Evolutionary conservation across 1,140 invertebrate genomes (phyloP).

Genomic region (Grapholita molesta): DNA sequence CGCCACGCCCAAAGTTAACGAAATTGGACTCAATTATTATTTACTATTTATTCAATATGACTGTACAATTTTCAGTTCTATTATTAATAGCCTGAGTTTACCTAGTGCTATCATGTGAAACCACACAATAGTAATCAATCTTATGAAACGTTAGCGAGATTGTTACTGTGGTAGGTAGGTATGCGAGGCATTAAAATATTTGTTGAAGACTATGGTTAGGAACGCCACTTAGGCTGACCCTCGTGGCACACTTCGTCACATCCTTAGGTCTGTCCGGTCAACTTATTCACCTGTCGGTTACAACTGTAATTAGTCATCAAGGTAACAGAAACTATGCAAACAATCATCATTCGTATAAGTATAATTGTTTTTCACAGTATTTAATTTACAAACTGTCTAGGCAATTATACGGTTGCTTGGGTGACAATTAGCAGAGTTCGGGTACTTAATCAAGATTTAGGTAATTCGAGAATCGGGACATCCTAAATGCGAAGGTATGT

Average conservation of each 20-base stretch:
- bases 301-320: neutral
- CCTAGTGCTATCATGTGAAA: neutral
- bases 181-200: too few species aligned
- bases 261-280: neutral
- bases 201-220: too few species aligned
- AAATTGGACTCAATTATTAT: neutral
- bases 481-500: neutral
- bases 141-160: too few species aligned
- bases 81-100: too few species aligned
- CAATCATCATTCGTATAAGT: neutral
- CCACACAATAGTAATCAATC: too few species aligned
- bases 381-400: neutral
- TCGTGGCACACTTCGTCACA: neutral
- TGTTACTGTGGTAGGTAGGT: too few species aligned
- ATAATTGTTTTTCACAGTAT: neutral
- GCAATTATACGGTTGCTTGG: neutral
- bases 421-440: neutral
- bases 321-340: neutral
- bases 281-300: neutral
- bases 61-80: neutral
- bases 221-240: neutral
- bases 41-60: neutral
- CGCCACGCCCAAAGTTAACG: neutral
- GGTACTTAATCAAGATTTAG: neutral
- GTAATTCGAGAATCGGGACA: neutral